Evolutionary conservation across 2,888 invertebrate genomes (phyloP).

Genomic region (Steinernema carpocapsae): DNA sequence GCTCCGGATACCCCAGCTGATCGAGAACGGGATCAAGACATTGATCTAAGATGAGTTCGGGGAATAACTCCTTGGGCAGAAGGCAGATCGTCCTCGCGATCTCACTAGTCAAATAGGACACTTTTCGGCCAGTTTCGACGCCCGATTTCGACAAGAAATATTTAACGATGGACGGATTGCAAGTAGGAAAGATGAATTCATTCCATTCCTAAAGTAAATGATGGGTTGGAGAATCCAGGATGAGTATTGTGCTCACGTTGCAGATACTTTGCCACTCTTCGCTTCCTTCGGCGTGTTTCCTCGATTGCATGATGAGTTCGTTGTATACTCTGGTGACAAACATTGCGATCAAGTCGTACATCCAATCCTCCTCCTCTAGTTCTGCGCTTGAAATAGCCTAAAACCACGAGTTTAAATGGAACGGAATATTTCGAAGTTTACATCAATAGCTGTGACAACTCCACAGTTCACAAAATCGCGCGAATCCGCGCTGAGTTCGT

Average conservation of each 20-base stretch:
- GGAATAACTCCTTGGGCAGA: neutral
- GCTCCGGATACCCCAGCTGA: conserved; percentile 9
- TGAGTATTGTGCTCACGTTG: neutral
- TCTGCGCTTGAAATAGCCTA: neutral
- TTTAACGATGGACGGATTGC: neutral
- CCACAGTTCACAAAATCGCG: conserved; percentile 11
- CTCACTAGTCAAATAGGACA: neutral
- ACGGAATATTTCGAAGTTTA: neutral
- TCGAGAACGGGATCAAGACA: conserved; percentile 10
- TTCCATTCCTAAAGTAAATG: neutral
- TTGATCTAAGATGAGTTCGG: neutral
- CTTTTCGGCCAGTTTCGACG: neutral
- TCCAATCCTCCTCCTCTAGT: no score
- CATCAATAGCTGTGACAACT: conserved; percentile 5
- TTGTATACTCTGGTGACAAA: no score
- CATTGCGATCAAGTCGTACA: no score
- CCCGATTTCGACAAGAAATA: neutral
- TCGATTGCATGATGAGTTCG: neutral
- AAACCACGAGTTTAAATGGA: neutral
- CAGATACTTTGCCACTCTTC: neutral
- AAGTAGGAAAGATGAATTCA: neutral
- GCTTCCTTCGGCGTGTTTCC: neutral
- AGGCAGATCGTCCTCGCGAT: neutral
- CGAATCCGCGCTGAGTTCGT: neutral
- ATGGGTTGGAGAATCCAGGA: neutral